Base-by-base conservation (phyloP, 64 coral and sea anemone species). In the Exaiptasia diaphana region DNA sequence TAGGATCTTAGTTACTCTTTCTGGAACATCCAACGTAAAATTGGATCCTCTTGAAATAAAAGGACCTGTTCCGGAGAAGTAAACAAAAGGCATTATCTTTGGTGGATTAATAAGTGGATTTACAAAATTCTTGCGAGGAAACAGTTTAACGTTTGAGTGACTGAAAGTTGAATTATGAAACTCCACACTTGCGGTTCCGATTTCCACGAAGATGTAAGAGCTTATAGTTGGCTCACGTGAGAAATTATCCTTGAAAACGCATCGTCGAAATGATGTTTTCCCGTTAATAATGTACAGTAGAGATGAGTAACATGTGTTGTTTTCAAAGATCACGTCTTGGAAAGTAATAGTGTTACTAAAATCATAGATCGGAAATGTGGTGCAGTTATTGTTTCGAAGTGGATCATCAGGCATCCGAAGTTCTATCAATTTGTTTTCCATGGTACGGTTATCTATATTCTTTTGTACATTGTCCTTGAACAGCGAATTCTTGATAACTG, bases 161-260 rank as follows among this genome's bases (percentile, higher is more conserved):
- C 53, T 0, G 31, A 87, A 87, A 30, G 29, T 59, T 2, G 76
- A 81, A 11, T 88, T 63, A 8, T 26, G 18, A 28, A 88, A 57
- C 34, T 81, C 48, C 13, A 88, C 27, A 33, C 39, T 54, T 5
- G 58, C 86, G 0, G 36, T 88, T 73, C 76, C 86, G 29, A 60
- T 30, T 18, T 49, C 38, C 4, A 67, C 38, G 40, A 68, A 71
- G 23, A 88, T 68, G 46, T 57, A 50, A 1, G 39, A 67, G 1
- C 62, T 72, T 45, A 38, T 46, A n/a, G 10, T 17, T 3, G 41
- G 7, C 0, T 52, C n/a, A 10, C n/a, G 49, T 52, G 77, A 48
- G 4, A 80, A 36, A 37, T 88, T 88, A 48, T 88, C 29, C 54
- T 88, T 36, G 31, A 88, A 88, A 13, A 37, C 43, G 32, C 64